Percentiles rank a stretch among this genome's conserved stretches.
These are phyloP conservation scores for Caenorhabditis plicata DNA, from an alignment of 2,888 invertebrate species.

Conservation along the genomic window DNA sequence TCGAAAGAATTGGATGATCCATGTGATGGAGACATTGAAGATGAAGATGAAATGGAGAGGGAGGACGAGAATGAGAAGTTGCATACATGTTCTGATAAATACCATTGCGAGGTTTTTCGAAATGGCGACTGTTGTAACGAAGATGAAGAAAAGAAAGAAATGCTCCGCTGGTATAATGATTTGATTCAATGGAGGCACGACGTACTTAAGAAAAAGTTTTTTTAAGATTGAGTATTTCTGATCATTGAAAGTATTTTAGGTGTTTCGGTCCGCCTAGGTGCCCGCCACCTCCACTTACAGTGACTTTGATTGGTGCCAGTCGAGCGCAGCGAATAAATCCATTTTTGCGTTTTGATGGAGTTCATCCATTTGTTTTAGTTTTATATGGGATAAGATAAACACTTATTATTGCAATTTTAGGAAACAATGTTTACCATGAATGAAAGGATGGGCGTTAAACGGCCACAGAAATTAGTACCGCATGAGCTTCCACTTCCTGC, in stretches of 20 bases:
- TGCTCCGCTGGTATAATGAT: slow-evolving; percentile 22
- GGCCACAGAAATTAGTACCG: slow-evolving; percentile 6
- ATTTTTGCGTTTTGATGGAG: slow-evolving; percentile 12
- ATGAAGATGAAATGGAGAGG: neutral
- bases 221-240: neutral
- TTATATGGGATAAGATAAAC: neutral
- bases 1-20: too few species aligned
- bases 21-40: neutral
- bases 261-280: slow-evolving; percentile 26
- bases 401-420: neutral
- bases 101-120: slow-evolving; percentile 15
- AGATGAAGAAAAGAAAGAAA: slow-evolving; percentile 1
- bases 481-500: slow-evolving; percentile 20
- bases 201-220: slow-evolving; percentile 7
- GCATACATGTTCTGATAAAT: slow-evolving; percentile 19
- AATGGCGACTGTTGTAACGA: slow-evolving; percentile 9
- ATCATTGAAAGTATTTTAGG: neutral
- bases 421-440: slow-evolving; percentile 20
- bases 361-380: slow-evolving; percentile 25
- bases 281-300: slow-evolving; percentile 21
- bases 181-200: slow-evolving; percentile 30
- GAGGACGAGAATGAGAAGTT: neutral
- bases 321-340: slow-evolving; percentile 23
- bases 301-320: slow-evolving; percentile 22
- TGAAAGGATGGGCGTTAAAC: slow-evolving; percentile 5